Evolutionary conservation across 2,888 invertebrate genomes (phyloP).

Genomic region (Shargacucullia verbasci): DNA sequence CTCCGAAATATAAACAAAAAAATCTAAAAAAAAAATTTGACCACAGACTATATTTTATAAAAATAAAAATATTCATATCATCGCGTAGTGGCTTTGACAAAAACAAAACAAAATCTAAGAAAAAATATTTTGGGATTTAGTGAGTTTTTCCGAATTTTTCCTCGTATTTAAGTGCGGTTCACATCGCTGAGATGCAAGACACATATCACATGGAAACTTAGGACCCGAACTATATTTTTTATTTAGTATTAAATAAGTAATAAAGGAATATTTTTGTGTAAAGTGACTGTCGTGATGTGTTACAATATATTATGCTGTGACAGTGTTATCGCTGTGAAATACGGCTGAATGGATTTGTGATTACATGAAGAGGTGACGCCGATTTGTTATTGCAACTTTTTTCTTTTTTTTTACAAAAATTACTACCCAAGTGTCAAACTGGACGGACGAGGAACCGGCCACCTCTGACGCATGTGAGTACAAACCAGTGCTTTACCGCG

Average conservation of each 20-base stretch:
- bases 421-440: conserved; percentile 88
- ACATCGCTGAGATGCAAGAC: conserved; percentile 72
- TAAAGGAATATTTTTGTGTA: conserved; percentile 80
- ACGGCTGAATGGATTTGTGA: conserved; percentile 79
- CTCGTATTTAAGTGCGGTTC: conserved; percentile 69
- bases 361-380: conserved; percentile 80
- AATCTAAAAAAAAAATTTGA: conserved; percentile 68
- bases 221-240: conserved; percentile 86
- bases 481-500: conserved; percentile 36
- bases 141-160: conserved; percentile 80
- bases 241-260: conserved; percentile 68
- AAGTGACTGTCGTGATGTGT: conserved; percentile 82
- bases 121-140: conserved; percentile 76
- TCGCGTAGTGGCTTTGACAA: conserved; percentile 58
- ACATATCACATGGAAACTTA: conserved; percentile 88
- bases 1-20: conserved; percentile 79
- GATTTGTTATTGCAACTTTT: conserved; percentile 77
- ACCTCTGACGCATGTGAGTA: conserved; percentile 89
- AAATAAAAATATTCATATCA: conserved; percentile 76
- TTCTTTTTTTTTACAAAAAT: conserved; percentile 83
- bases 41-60: conserved; percentile 83
- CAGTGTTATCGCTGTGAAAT: conserved; percentile 78
- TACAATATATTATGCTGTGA: conserved; percentile 76
- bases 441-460: conserved; percentile 87
- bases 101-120: conserved; percentile 50